A percentile compares a stretch with the other conserved stretches of the same genome.
Evolutionary conservation across 1,140 invertebrate species (phyloP).

Genomic region (Drosophila kanapiae): DNA sequence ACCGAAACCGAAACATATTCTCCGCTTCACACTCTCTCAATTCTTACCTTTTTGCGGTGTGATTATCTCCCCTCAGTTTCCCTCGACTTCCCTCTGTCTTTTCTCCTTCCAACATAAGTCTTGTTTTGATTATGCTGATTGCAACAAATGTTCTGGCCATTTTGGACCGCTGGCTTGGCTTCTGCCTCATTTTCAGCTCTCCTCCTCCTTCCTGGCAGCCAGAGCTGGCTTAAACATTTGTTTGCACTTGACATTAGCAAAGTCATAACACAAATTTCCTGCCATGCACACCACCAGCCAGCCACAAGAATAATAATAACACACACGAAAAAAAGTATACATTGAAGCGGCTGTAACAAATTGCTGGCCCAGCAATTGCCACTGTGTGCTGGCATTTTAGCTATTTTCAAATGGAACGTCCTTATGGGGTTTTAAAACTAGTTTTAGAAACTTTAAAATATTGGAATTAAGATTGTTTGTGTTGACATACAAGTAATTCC

Average conservation of each 20-base stretch:
- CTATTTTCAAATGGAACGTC: slow-evolving; percentile 1
- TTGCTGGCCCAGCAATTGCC: slow-evolving; percentile 53
- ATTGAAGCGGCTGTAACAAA: slow-evolving; percentile 59
- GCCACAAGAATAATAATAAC: slow-evolving; percentile 43
- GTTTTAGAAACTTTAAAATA: background rate
- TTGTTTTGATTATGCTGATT: slow-evolving; percentile 81
- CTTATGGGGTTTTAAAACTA: background rate
- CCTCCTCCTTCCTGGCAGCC: background rate
- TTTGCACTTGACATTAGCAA: slow-evolving; percentile 82
- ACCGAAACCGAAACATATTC: slow-evolving; percentile 49
- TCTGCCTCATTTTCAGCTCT: slow-evolving; percentile 23
- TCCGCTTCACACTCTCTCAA: slow-evolving; percentile 40
- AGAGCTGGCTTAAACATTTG: slow-evolving; percentile 65
- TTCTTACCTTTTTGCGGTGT: slow-evolving; percentile 23
- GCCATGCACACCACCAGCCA: slow-evolving; percentile 56
- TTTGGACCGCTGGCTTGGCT: slow-evolving; percentile 12
- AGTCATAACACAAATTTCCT: slow-evolving; percentile 81
- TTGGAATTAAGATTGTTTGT: background rate
- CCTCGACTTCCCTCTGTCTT: background rate
- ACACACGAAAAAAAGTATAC: slow-evolving; percentile 24
- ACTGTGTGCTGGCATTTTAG: slow-evolving; percentile 4
- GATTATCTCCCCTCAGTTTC: slow-evolving; percentile 24
- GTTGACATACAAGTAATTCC: too few species aligned
- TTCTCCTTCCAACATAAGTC: slow-evolving; percentile 18
- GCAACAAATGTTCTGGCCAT: slow-evolving; percentile 67